Conservation (phyloP, 2,797 vertebrate genomes). For the Schizopygopsis malacanthus region DNA sequence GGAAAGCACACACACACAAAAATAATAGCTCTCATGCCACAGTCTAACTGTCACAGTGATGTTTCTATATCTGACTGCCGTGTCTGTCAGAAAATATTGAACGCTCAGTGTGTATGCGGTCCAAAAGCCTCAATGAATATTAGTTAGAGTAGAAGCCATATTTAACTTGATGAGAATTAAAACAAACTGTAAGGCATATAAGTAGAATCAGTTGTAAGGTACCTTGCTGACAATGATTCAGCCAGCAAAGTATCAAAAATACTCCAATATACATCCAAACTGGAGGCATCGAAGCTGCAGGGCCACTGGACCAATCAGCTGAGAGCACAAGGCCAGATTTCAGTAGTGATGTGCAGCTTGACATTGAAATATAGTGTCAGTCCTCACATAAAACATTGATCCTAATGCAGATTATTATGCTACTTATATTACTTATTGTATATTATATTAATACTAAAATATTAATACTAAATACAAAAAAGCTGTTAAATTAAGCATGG, state of each 20-base stretch:
- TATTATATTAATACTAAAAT: neutral
- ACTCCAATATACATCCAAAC: neutral
- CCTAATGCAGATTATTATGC: neutral
- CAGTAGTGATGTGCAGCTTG: neutral
- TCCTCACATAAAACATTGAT: too few relatives aligned
- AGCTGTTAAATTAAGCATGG: neutral
- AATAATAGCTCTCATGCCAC: constrained; percentile 33
- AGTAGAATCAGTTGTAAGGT: neutral
- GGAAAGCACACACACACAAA: constrained; percentile 39
- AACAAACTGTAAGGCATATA: neutral
- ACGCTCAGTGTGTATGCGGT: neutral
- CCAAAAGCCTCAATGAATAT: neutral
- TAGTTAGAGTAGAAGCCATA: neutral
- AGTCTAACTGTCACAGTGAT: constrained; percentile 42
- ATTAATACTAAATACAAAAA: too few relatives aligned
- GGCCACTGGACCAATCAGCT: neutral
- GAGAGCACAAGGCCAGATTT: neutral
- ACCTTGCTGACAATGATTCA: neutral
- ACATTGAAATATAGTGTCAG: neutral
- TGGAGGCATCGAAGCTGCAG: neutral
- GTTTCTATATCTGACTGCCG: constrained; percentile 43
- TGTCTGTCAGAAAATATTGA: constrained; percentile 29
- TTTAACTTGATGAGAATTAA: neutral
- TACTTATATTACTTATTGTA: neutral
- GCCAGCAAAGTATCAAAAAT: neutral